Conservation (phyloP, 2,888 invertebrate species). For the Conops quadrifasciatus region DNA sequence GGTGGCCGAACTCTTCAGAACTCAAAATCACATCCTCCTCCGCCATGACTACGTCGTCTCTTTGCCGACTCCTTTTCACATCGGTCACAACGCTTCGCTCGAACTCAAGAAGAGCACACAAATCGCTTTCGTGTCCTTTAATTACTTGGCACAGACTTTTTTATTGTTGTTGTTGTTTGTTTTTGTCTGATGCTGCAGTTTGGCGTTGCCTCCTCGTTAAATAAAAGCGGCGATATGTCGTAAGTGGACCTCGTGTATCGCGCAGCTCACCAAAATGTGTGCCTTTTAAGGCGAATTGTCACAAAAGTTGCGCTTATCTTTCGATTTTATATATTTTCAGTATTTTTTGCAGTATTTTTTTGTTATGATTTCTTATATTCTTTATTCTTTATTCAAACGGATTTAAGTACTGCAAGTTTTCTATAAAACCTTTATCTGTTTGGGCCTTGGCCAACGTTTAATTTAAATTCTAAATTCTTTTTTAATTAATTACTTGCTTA, state of each 20-base stretch:
- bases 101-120: background rate
- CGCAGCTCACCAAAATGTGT: slow-evolving; percentile 31
- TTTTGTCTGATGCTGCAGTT: background rate
- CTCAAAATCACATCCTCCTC: background rate
- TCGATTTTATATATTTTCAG: background rate
- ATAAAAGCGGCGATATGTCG: slow-evolving; percentile 40
- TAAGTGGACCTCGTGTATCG: slow-evolving; percentile 34
- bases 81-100: too few relatives aligned
- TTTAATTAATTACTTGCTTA: slow-evolving; percentile 8
- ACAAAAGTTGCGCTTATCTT: slow-evolving; percentile 37
- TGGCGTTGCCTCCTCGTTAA: slow-evolving; percentile 33
- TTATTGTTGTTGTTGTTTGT: slow-evolving; percentile 7
- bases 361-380: background rate
- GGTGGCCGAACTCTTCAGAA: slow-evolving; percentile 4
- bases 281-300: slow-evolving; percentile 43
- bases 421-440: background rate
- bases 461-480: background rate
- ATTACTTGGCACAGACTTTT: slow-evolving; percentile 13
- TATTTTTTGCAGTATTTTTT: background rate
- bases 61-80: background rate
- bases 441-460: background rate
- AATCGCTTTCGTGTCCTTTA: slow-evolving; percentile 28
- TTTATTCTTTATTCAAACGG: too few relatives aligned
- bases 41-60: background rate
- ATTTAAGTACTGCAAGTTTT: too few relatives aligned